Evolutionary conservation across 23 tunicate species (phyloP), one percentile per base, ranked within the genome.

Genomic region (Ascidia mentula): DNA sequence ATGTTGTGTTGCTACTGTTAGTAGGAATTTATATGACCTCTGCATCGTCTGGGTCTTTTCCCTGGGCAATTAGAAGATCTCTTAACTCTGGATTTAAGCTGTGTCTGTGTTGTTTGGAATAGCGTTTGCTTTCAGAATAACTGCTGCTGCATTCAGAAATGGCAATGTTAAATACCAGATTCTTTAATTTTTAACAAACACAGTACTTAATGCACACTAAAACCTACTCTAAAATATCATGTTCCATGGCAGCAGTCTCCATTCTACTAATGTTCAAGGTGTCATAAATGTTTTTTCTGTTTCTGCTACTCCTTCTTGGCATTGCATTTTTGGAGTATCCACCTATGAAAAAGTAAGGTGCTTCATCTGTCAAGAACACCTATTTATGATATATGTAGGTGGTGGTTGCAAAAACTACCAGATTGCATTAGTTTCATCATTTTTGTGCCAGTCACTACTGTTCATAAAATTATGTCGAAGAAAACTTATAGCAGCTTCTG

Each of bases 1-100:
- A n/a, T n/a, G n/a, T n/a, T n/a, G n/a, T n/a, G n/a, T n/a, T n/a
- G n/a, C n/a, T n/a, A n/a, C n/a, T n/a, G n/a, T n/a, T n/a, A n/a
- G n/a, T n/a, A n/a, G n/a, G 30, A 13, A 69, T 9, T 34, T 34
- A 34, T 8, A 31, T 6, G 0, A 89, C 96, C 85, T 76, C 59
- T 37, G 45, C 34, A 40, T 85, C 86, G 31, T 73, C 76, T 0
- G 88, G 85, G 76, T 90, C 76, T 71, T 85, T 85, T 18, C 96
- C 96, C 59, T 90, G 89, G 3, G 82, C 86, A 1, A 88, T 46
- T 30, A 90, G 78, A 70, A 90, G 69, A 76, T 90, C 86, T 8
- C 96, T 78, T 22, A 90, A 34, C 38, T 90, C 96, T 0, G 89
- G 89, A 34, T 85, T 85, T 9, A 85, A 33, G 32, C 45, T 32